These are phyloP conservation scores for Brachyhypopomus gauderio DNA, from an alignment of 2,113 vertebrate species.

Conservation along the genomic window DNA sequence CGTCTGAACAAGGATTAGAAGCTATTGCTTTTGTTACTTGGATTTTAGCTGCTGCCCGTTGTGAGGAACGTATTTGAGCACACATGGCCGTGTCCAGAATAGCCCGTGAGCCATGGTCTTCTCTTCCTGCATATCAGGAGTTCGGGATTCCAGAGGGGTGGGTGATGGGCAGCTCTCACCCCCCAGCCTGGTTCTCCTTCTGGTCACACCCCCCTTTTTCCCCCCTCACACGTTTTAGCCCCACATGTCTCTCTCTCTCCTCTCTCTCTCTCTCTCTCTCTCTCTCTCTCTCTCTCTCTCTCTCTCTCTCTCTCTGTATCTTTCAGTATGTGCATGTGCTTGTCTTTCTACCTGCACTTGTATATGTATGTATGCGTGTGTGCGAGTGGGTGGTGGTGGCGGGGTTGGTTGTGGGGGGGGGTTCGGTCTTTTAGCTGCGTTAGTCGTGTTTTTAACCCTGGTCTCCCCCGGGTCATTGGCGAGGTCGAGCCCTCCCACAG, in stretches of 20 bases:
- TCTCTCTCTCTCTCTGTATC: too few species aligned
- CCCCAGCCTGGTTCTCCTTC: neutral
- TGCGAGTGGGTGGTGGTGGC: neutral
- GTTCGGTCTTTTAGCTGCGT: constrained; percentile 27
- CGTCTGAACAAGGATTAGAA: constrained; percentile 9
- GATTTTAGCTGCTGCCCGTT: constrained; percentile 30
- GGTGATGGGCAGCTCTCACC: neutral
- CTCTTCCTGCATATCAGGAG: constrained; percentile 49
- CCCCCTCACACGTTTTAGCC: too few species aligned
- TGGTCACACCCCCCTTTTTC: neutral
- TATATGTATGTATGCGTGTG: neutral
- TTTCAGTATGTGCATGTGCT: neutral
- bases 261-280: too few species aligned
- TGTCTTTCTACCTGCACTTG: neutral
- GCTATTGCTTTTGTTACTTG: constrained; percentile 15
- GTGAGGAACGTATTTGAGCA: constrained; percentile 41
- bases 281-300: too few species aligned
- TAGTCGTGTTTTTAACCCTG: constrained; percentile 47
- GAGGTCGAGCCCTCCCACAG: constrained; percentile 48
- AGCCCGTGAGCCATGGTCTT: constrained; percentile 18
- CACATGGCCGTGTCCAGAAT: constrained; percentile 39
- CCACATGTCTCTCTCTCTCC: too few species aligned
- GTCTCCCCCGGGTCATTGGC: constrained; percentile 46
- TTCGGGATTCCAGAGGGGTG: constrained; percentile 46
- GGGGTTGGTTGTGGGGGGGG: neutral